A percentile compares a stretch with the other conserved stretches of the same genome.
Conservation (phyloP, 2,113 vertebrate genomes). For the Oncorhynchus keta region DNA sequence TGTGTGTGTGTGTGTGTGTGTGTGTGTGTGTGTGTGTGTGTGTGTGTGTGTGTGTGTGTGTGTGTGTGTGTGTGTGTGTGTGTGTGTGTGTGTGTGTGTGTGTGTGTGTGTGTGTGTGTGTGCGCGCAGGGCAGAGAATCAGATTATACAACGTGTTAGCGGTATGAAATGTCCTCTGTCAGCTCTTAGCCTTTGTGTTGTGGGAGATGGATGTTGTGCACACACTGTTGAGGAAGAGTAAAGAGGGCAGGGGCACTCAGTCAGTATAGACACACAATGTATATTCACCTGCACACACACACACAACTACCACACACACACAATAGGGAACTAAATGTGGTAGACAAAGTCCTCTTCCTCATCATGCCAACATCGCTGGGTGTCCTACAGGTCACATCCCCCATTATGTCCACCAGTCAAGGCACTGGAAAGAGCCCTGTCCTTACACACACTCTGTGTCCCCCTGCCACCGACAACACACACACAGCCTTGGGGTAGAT, state of each 20-base stretch:
- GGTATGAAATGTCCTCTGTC: constrained; percentile 56
- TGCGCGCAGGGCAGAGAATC: constrained; percentile 8
- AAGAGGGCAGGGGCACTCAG: no score
- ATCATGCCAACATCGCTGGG: no score
- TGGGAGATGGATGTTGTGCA: constrained; percentile 20
- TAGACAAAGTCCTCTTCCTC: no score
- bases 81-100: background rate
- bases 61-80: no score
- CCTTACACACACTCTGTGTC: background rate
- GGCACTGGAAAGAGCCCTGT: no score
- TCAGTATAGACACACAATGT: background rate
- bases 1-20: no score
- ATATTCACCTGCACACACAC: no score
- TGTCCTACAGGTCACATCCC: no score
- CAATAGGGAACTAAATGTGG: no score
- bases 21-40: background rate
- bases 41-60: no score
- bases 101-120: constrained; percentile 10
- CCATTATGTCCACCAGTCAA: no score
- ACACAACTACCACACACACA: background rate
- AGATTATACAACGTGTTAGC: constrained; percentile 64
- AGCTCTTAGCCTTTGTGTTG: constrained; percentile 65
- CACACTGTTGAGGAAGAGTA: no score
- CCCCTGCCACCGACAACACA: background rate
- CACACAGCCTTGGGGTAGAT: background rate